Conservation (phyloP, 2,113 vertebrate species). For the Delphinapterus leucas region DNA sequence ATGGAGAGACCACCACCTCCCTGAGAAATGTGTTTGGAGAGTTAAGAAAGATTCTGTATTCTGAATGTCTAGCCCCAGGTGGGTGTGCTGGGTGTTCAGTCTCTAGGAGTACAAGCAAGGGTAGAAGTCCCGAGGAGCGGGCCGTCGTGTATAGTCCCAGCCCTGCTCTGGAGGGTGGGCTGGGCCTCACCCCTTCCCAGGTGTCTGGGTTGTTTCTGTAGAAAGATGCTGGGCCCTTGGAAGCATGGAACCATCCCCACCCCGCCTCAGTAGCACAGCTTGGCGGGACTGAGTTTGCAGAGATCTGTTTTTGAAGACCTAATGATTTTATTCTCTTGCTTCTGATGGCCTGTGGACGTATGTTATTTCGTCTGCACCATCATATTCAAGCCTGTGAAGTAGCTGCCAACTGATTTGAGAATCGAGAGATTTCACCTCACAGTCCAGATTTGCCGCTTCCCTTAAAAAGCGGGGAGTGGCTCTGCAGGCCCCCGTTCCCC, state of each 20-base stretch:
- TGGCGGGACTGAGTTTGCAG: accelerated
- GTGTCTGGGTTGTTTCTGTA: neutral
- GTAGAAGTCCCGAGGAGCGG: neutral
- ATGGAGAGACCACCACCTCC: neutral
- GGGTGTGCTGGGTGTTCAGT: neutral
- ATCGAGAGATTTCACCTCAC: neutral
- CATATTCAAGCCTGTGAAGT: neutral
- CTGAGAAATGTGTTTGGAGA: neutral
- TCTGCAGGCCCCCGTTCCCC: neutral
- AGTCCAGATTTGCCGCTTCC: neutral
- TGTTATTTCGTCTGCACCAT: neutral
- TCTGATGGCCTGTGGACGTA: neutral
- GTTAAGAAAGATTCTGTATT: neutral
- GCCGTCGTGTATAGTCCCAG: accelerated
- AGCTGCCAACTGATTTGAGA: neutral
- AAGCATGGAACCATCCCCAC: accelerated
- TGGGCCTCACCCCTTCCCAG: neutral
- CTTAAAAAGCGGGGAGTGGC: neutral
- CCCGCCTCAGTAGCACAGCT: no score
- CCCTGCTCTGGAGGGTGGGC: neutral
- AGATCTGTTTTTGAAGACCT: neutral
- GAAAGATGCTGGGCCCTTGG: neutral
- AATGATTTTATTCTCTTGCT: neutral
- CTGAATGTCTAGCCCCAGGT: neutral
- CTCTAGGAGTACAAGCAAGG: accelerated